phyloP scores from a whole-genome alignment of 2,797 vertebrate genomes.

The Chaetophractus vellerosus region DNA sequence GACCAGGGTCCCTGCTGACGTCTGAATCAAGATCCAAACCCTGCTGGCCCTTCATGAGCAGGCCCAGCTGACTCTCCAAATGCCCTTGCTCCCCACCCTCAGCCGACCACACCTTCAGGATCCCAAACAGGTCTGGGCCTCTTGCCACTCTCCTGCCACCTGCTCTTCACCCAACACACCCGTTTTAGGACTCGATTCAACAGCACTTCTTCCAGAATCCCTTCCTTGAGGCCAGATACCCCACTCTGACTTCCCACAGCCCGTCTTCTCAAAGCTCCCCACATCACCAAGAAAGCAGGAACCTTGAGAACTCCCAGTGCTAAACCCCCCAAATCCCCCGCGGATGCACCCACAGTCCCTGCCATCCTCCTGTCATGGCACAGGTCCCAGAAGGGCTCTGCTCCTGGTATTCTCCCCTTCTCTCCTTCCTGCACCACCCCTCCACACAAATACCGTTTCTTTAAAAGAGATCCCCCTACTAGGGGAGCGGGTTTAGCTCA shows the following conservation, averaged over 20 bases:
- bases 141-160: not conserved
- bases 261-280: not conserved
- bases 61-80: not conserved
- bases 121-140: not conserved
- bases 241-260: not conserved
- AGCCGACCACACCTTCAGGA: not conserved
- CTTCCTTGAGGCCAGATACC: not conserved
- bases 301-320: not conserved
- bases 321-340: not conserved
- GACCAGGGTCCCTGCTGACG: not conserved
- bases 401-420: not conserved
- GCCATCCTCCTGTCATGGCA: not conserved
- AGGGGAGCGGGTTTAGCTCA: no score
- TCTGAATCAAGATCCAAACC: not conserved
- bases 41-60: not conserved
- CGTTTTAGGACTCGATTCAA: not conserved
- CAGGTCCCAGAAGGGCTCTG: not conserved
- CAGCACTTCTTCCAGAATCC: not conserved
- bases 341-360: accelerated
- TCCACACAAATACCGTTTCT: not conserved
- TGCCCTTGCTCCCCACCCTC: not conserved
- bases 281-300: not conserved
- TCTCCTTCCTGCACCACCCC: not conserved
- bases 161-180: not conserved
- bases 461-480: no score